Evolutionary conservation across 2,888 invertebrate genomes (phyloP), one percentile per base, ranked within the genome.

Genomic region (Tupiocoris notatus): DNA sequence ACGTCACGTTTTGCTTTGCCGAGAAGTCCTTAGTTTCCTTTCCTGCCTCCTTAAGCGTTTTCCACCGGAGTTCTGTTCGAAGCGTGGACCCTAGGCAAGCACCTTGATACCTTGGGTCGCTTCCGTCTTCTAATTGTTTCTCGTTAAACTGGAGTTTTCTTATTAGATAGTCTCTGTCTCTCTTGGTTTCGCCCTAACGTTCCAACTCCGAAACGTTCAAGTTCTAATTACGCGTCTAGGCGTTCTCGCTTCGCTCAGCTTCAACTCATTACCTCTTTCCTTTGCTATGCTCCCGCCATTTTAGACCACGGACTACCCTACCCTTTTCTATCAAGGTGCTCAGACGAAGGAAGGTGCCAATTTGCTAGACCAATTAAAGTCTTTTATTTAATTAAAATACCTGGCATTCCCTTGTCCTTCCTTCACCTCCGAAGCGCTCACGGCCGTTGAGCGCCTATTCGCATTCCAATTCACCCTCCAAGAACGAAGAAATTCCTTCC

Each of bases 351-450:
- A 54, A 61, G 70, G 70, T 70, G 70, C 70, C 70, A 70, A 70
- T 70, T 58, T 61, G 70, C 70, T 25, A 59, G 70, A 59, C 70
- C 70, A 70, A 70, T 70, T 70, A 70, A 70, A 70, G 70, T 70
- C 70, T 70, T 70, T 70, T 70, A 70, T 70, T 70, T 70, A 70
- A 70, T 70, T 70, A 70, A 70, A 70, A 70, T 70, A 61, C 70
- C 61, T 59, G 12, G 61, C 18, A 70, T 70, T 59, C 70, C 24
- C 70, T 12, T 58, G 70, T 61, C 24, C 18, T 7, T n/a, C n/a
- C n/a, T n/a, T n/a, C n/a, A n/a, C n/a, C n/a, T n/a, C 61, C 20
- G 70, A 70, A 20, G 67, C 22, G 67, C 57, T 20, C 17, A 16
- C 17, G 57, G 21, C n/a, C n/a, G 22, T 57, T 65, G n/a, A 1